Base-by-base conservation (phyloP, 2,113 vertebrate species). In the Lichenostomus cassidix region DNA sequence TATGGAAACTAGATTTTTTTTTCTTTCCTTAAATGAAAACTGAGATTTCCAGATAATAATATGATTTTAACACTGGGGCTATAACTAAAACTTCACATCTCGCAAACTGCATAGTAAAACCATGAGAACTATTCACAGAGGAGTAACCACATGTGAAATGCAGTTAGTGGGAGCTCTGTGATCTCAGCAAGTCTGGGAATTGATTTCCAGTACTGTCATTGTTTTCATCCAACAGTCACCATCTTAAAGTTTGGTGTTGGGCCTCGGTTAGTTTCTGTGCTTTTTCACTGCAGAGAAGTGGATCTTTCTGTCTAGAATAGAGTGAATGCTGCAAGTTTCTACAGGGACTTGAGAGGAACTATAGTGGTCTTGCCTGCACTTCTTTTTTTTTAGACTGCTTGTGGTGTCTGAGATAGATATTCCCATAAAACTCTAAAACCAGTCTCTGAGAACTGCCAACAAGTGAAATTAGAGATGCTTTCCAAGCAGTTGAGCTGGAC, bases 21-120 rank as follows among this genome's bases (percentile, higher is more conserved):
- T 46, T 8, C 15, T 67, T 42, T 63, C 35, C 18, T 76, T 46
- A 47, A 65, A 24, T 77, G 67, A 90, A 90, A 90, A 65, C 39
- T 70, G 90, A 93, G 59, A 88, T 89, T 89, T 93, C 39, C 83
- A 86, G 78, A 94, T 88, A 94, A 81, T 77, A 81, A 42, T 78
- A 68, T 15, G 9, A 83, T 88, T 76, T 95, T 83, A 86, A 25
- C 85, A 31, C 37, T 80, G 68, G 31, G 44, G 5, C 64, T 74
- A n/a, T 94, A 86, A 89, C 88, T 70, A 55, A 77, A 93, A 88
- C 68, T 95, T 86, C 79, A 46, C 60, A 50, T 93, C 71, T 96
- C 76, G 55, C 71, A 90, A 90, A 90, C 18, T 80, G 33, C 14
- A 0, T 83, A 67, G 63, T 92, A 73, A 93, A 92, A 81, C 47